Evolutionary conservation across 2,113 vertebrate genomes (phyloP).

Genomic region (Canis aureus): DNA sequence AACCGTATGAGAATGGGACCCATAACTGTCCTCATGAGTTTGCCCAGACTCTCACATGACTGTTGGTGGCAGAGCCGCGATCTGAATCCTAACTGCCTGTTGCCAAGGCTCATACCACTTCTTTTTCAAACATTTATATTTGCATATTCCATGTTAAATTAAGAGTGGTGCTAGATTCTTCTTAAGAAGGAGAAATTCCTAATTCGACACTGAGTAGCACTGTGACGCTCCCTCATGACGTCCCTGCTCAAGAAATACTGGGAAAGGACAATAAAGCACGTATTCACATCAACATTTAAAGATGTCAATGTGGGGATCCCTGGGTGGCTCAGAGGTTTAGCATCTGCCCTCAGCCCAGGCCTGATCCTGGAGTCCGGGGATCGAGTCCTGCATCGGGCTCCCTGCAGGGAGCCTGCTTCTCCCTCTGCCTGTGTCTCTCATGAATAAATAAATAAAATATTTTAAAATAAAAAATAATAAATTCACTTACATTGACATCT

Average conservation of each 20-base stretch:
- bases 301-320: too few relatives aligned
- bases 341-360: too few relatives aligned
- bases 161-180: neutral
- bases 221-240: neutral
- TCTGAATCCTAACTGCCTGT: neutral
- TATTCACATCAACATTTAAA: neutral
- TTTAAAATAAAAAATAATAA: too few relatives aligned
- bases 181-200: neutral
- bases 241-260: neutral
- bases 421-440: too few relatives aligned
- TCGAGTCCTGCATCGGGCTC: too few relatives aligned
- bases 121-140: neutral
- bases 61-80: neutral
- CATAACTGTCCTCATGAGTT: neutral
- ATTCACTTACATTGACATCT: too few relatives aligned
- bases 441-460: too few relatives aligned
- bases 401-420: too few relatives aligned
- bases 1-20: neutral
- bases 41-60: neutral
- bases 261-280: neutral
- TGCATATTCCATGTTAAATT: neutral
- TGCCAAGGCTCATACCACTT: neutral
- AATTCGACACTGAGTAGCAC: neutral
- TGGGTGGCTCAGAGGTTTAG: too few relatives aligned
- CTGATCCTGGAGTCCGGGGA: too few relatives aligned